Percentiles rank a stretch among this genome's conserved stretches.
These are phyloP conservation scores for Cassiopea andromeda DNA, from an alignment of 30 jellyfish, hydroid and myxozoan genomes.

Conservation along the genomic window DNA sequence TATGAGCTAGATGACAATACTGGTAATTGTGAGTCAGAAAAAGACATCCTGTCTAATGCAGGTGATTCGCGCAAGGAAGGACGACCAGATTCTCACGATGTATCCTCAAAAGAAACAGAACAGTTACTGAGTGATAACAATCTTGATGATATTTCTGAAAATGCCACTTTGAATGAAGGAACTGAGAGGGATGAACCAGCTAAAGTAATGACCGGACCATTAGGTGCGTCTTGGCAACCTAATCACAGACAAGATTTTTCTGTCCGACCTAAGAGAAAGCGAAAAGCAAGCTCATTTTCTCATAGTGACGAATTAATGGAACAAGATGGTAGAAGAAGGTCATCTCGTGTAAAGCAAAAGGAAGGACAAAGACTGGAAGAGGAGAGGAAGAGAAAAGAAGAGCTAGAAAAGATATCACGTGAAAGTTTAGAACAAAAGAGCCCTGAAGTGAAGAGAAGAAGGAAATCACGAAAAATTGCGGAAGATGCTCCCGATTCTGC, in stretches of 20 bases:
- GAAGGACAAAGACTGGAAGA: conserved; percentile 39
- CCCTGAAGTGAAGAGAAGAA: conserved; percentile 40
- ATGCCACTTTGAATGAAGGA: background rate
- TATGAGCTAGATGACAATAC: background rate
- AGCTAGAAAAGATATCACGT: conserved; percentile 1
- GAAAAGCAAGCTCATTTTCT: background rate
- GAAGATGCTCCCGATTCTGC: background rate
- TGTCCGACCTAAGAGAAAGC: background rate
- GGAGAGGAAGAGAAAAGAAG: conserved; percentile 13
- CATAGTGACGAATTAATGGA: background rate
- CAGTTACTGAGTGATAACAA: background rate
- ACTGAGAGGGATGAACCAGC: background rate
- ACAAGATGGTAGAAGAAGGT: conserved; percentile 44
- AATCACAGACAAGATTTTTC: background rate
- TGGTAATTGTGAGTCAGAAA: background rate
- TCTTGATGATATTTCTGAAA: background rate
- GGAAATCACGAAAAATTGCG: conserved; percentile 1
- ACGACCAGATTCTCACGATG: background rate
- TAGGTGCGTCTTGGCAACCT: background rate
- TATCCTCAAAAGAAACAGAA: background rate
- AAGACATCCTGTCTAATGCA: background rate
- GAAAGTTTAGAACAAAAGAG: background rate
- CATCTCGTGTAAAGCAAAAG: conserved; percentile 52
- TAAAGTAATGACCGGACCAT: background rate
- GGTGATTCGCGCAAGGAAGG: background rate